phyloP scores from a whole-genome alignment of 2,113 vertebrate species.

The Malurus cyaneus region DNA sequence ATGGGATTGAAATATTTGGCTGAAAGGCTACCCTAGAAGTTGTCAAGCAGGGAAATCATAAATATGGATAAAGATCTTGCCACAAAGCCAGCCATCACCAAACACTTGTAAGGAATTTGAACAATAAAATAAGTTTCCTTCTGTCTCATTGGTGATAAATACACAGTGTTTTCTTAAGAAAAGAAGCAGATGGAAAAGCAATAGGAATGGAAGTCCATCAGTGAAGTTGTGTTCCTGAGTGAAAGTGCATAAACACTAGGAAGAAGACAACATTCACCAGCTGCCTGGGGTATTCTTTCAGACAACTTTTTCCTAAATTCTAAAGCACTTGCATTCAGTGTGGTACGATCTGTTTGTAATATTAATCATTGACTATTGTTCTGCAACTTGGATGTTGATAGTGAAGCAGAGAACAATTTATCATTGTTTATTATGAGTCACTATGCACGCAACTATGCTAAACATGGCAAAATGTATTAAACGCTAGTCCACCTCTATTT shows the following conservation, averaged over 20 bases:
- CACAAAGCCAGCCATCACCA: constrained; percentile 39
- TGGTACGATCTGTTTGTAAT: constrained; percentile 91
- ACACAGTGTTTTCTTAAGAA: constrained; percentile 5
- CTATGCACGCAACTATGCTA: constrained; percentile 99
- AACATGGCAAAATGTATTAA: constrained; percentile 99
- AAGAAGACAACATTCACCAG: constrained; percentile 56
- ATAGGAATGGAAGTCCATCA: neutral
- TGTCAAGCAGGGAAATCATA: constrained; percentile 30
- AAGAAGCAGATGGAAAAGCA: neutral
- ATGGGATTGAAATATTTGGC: constrained; percentile 69
- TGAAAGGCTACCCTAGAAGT: constrained; percentile 81
- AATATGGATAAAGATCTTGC: neutral
- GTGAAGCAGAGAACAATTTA: constrained; percentile 95
- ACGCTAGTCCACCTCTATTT: constrained; percentile 99
- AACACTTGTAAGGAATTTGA: constrained; percentile 17
- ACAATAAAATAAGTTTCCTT: neutral
- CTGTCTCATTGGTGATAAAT: neutral
- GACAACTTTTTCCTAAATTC: constrained; percentile 76
- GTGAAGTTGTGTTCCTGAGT: neutral
- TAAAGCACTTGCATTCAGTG: constrained; percentile 91
- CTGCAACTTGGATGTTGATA: constrained; percentile 99
- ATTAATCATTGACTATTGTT: constrained; percentile 98
- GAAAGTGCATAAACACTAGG: neutral
- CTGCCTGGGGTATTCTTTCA: constrained; percentile 84
- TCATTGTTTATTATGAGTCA: constrained; percentile 99